Evolutionary conservation across 2,888 invertebrate species (phyloP), one percentile per base, ranked within the genome.

Genomic region (Cosmorhoe ocellata): DNA sequence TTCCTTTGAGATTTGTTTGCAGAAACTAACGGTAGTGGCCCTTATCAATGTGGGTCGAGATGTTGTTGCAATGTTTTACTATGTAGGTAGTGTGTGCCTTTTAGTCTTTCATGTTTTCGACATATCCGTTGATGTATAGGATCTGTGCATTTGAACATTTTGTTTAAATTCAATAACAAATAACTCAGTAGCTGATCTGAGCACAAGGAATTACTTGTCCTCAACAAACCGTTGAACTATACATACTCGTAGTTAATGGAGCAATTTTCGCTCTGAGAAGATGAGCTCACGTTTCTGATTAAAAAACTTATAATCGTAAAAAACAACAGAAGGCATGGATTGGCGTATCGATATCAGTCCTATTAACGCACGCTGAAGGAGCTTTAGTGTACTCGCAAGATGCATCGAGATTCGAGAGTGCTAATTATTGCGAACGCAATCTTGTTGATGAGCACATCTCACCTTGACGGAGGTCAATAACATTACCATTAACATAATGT

Each of bases 21-120:
- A 68, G 71, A 71, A 73, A 66, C 67, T 63, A 67, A 69, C 65
- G 66, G 58, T 68, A 42, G 33, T 31, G 49, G 58, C 50, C 75
- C 72, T 87, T 86, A 88, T 88, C 87, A 80, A 87, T 70, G 69
- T 85, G 61, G 87, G 87, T 80, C 85, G 78, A 69, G 66, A 69
- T 68, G 76, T 72, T 79, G 79, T 67, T 71, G 82, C 83, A 82
- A 82, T 80, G 71, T 84, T 82, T 48, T 43, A 49, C 37, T 30
- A 7, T 39, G 57, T 70, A 38, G 55, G 63, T 67, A 63, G 18
- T 22, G 18, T 1, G 5, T 69, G 65, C 67, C 63, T 67, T 64
- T 44, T 37, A 63, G 55, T 5, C 1, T 7, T 7, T 24, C 38
- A 60, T 67, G 60, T 64, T 63, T 65, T 49, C 14, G 30, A 14